Conservation (phyloP, 2,113 vertebrate genomes). For the Cyphomyrus plagiostoma region DNA sequence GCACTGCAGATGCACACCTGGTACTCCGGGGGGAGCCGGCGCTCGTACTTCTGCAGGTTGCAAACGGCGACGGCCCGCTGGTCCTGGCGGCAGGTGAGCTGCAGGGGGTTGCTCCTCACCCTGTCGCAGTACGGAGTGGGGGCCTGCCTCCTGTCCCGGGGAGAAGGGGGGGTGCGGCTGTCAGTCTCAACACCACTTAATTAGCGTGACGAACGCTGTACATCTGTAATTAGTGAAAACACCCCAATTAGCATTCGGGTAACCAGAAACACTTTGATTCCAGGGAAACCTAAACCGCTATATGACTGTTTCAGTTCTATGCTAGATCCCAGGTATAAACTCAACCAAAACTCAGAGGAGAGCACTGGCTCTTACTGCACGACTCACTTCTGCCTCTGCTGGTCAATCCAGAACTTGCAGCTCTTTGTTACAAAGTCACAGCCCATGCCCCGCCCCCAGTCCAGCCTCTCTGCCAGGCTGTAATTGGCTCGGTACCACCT, state of each 20-base stretch:
- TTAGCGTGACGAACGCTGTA: neutral
- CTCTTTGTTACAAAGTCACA: conserved; percentile 96
- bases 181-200: neutral
- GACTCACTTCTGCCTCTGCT: conserved; percentile 72
- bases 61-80: conserved; percentile 93
- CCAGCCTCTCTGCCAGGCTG: conserved; percentile 87
- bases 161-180: neutral
- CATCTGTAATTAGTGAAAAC: neutral
- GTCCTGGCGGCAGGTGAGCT: conserved; percentile 92
- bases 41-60: conserved; percentile 83
- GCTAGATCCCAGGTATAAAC: neutral
- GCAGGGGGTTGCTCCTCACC: conserved; percentile 79
- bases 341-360: neutral
- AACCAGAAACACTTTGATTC: neutral
- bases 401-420: conserved; percentile 96
- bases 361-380: neutral
- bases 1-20: conserved; percentile 64
- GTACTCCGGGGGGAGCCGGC: conserved; percentile 79
- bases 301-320: neutral
- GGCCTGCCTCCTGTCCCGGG: conserved; percentile 59
- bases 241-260: neutral
- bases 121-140: conserved; percentile 83
- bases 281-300: neutral
- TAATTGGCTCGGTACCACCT: conserved; percentile 98
- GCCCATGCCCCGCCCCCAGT: conserved; percentile 87